Conservation (phyloP, 2,113 vertebrate species). For the Martes martes region DNA sequence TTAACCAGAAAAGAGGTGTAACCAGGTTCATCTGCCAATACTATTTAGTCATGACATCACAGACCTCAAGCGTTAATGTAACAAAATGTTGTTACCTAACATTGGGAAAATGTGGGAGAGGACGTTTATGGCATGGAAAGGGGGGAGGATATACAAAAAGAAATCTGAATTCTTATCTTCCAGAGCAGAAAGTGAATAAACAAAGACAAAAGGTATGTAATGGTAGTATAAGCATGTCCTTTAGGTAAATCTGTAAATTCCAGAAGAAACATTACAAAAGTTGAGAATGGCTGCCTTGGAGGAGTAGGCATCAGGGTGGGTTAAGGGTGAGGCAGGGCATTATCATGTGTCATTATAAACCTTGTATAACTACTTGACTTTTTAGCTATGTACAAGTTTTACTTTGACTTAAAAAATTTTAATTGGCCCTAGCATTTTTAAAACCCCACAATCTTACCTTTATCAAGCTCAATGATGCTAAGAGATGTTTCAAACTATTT, state of each 20-base stretch:
- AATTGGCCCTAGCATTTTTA: background rate
- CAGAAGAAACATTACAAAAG: background rate
- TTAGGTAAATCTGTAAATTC: conserved; percentile 36
- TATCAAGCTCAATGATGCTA: background rate
- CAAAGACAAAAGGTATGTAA: background rate
- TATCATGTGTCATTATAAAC: background rate
- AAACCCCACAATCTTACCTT: background rate
- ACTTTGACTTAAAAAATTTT: background rate
- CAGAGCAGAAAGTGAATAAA: background rate
- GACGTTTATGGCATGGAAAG: background rate
- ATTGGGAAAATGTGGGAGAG: background rate
- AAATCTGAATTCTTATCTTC: background rate
- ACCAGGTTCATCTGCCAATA: background rate
- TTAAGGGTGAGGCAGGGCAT: background rate
- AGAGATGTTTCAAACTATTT: background rate
- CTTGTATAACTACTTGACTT: background rate
- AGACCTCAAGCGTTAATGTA: background rate
- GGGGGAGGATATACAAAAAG: background rate
- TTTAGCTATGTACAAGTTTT: background rate
- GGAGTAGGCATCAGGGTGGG: background rate
- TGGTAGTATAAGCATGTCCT: background rate
- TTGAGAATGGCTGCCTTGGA: background rate
- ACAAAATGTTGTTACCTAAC: background rate
- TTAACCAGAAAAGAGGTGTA: background rate
- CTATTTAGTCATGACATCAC: background rate